Conservation (phyloP, 2,797 vertebrate species). For the Manis crassicaudata region DNA sequence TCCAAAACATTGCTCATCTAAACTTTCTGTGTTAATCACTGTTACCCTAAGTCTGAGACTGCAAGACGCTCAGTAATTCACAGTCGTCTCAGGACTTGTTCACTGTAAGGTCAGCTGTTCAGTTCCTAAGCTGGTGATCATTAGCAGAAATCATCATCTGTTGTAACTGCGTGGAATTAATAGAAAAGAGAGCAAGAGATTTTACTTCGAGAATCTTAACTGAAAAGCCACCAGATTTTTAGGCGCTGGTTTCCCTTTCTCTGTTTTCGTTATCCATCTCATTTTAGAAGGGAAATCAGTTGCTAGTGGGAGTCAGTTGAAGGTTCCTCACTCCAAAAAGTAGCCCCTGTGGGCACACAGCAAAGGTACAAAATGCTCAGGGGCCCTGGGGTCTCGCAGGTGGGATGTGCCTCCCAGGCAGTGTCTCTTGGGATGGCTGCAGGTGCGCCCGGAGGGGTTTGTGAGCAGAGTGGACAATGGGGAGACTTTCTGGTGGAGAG, state of each 20-base stretch:
- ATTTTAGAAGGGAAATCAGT: background rate
- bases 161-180: background rate
- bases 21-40: constrained; percentile 57
- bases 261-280: background rate
- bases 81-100: background rate
- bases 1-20: constrained; percentile 68
- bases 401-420: background rate
- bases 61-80: background rate
- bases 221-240: background rate
- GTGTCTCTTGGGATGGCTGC: background rate
- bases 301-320: background rate
- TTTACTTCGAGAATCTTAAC: constrained; percentile 9
- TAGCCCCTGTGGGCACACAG: background rate
- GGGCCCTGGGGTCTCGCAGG: background rate
- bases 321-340: background rate
- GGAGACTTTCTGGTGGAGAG: background rate
- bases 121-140: background rate
- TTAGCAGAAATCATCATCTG: background rate
- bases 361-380: background rate
- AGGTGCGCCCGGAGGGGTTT: background rate
- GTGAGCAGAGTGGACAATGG: background rate
- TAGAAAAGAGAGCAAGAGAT: background rate
- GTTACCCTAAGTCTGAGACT: constrained; percentile 59
- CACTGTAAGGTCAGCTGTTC: constrained; percentile 6
- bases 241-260: background rate